Percentiles rank a stretch among this genome's conserved stretches.
phyloP scores from a whole-genome alignment of 2,888 invertebrate species.

The Dugesia japonica region DNA sequence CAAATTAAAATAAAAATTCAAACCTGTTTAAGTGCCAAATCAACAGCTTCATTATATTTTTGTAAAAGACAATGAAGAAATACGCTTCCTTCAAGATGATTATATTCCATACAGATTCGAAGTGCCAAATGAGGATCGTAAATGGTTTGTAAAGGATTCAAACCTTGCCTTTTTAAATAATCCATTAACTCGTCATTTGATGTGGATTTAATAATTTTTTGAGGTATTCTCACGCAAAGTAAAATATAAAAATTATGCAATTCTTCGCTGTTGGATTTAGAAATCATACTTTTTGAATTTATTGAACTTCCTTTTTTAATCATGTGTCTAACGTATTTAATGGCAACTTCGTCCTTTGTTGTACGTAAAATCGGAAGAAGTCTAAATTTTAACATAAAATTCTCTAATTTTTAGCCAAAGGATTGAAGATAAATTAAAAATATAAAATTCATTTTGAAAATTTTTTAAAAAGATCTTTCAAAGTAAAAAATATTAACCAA shows the following conservation, averaged over 20 bases:
- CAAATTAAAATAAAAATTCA: too few species aligned
- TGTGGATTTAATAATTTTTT: background rate
- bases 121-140: background rate
- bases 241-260: slow-evolving; percentile 8
- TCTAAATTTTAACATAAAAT: too few species aligned
- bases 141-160: background rate
- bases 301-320: background rate
- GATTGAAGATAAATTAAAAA: too few species aligned
- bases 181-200: background rate
- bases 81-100: background rate
- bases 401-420: too few species aligned
- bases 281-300: too few species aligned
- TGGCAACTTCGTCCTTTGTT: background rate
- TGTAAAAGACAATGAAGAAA: background rate
- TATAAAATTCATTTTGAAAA: too few species aligned
- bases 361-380: background rate
- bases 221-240: background rate
- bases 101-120: background rate
- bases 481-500: too few species aligned
- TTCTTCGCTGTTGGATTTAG: background rate
- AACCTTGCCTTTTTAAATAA: background rate
- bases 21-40: background rate
- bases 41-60: background rate
- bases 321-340: background rate
- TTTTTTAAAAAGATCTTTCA: too few species aligned